Base-by-base conservation (phyloP, 2,797 vertebrate genomes). In the Halcyon chelicuti region DNA sequence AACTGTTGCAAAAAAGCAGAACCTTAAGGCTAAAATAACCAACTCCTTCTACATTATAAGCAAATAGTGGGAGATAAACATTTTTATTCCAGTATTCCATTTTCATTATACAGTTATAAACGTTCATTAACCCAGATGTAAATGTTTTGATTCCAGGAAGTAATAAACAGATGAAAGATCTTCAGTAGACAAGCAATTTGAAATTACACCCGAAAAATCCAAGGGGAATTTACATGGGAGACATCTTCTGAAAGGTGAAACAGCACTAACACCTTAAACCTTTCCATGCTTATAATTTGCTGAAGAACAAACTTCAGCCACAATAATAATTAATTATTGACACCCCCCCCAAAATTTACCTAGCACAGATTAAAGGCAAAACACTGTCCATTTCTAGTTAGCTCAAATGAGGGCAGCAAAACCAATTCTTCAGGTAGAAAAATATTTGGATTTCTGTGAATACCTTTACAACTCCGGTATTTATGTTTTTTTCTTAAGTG, bases 111-210 rank as follows among this genome's bases (percentile, higher is more conserved):
- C 3, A 68, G n/a, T 21, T 74, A 40, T 17, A 67, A 67, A n/a
- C 35, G n/a, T 21, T 79, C n/a, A 33, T 29, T 10, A 87, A 40
- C 4, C 16, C 60, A 49, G 39, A 49, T 52, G 40, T 8, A 37
- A 66, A 55, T 5, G 25, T 51, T 51, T 28, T 67, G 31, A 71
- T 35, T 74, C 31, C 29, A 21, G 47, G 21, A 77, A 82, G 35
- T 49, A 63, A 80, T 16, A 31, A 54, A 37, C 14, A 58, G 10
- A 72, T n/a, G 16, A 31, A 91, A 87, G 26, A 47, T 10, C 25
- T 85, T 78, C 28, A 78, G 21, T 3, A 60, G 3, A 51, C 2
- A 16, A 0, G 1, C 0, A 2, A 49, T 44, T 67, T 22, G 14
- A 85, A 67, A 85, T 66, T 12, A 52, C 12, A 74, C 20, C 29